Base-by-base conservation (phyloP, 2,888 invertebrate species). In the Cecidostiba fungosa region DNA sequence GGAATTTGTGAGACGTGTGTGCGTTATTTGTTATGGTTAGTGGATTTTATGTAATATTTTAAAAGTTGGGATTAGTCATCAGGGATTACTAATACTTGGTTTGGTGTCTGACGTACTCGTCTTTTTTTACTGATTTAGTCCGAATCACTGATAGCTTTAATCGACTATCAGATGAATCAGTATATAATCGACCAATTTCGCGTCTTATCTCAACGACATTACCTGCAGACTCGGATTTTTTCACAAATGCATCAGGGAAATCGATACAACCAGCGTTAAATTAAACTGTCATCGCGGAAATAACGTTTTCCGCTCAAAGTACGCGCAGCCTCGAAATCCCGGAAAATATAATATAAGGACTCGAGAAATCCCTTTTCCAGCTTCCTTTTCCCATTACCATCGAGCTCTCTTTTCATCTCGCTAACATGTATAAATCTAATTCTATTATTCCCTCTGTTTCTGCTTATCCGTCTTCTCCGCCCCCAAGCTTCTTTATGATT, bases 401-500 rank as follows among this genome's bases (percentile, higher is more conserved):
- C 73, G 1, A 39, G 77, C 80, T 77, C 6, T 81, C 77, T 83
- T 81, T 83, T 47, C 82, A 82, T 66, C 81, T 23, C 76, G 23
- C 69, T 36, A 59, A 47, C 70, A 29, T 16, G 80, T 36, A 77
- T 72, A 85, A 85, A 85, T 81, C 85, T 81, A 62, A 81, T 85
- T 81, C 85, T 77, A 85, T 81, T 81, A 81, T 85, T 59, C 84
- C 70, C 83, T 84, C 87, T 78, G 84, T 69, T 78, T 29, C 78
- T 78, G 8, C 79, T n/a, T 39, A 19, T 26, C 3, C 39, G 73
- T 47, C 74, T 62, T n/a, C 70, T 54, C 59, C 23, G 6, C 47
- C n/a, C 73, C n/a, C 29, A 26, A 19, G 43, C 74, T 74, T 80
- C 85, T 85, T 81, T 72, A 80, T 81, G 66, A 85, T 81, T 80